These are phyloP conservation scores for Philypnodon macrostomus DNA, from an alignment of 2,797 vertebrate species.

Conservation along the genomic window DNA sequence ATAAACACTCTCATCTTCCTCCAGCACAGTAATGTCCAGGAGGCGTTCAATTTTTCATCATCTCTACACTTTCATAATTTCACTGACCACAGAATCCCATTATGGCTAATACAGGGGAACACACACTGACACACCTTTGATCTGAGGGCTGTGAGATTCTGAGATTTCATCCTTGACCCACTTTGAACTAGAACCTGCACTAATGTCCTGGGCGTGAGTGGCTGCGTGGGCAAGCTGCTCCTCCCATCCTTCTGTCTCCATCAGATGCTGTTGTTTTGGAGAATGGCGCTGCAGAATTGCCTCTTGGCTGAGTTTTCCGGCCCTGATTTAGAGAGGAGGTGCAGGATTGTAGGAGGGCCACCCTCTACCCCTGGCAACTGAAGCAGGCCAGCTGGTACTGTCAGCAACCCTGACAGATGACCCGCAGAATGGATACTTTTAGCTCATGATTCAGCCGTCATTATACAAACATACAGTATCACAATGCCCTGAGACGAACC, in stretches of 20 bases:
- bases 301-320: constrained; percentile 53
- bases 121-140: constrained; percentile 34
- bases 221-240: constrained; percentile 59
- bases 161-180: constrained; percentile 59
- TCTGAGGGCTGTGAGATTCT: constrained; percentile 40
- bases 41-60: constrained; percentile 43
- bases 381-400: constrained; percentile 67
- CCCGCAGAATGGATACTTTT: constrained; percentile 71
- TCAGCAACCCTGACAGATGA: constrained; percentile 67
- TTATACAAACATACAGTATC: constrained; percentile 47
- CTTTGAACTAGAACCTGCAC: constrained; percentile 54
- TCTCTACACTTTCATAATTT: constrained; percentile 48
- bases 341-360: constrained; percentile 56
- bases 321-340: constrained; percentile 53
- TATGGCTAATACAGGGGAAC: constrained; percentile 11
- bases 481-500: constrained; percentile 15
- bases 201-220: constrained; percentile 56
- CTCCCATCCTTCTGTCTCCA: constrained; percentile 67
- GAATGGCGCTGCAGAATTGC: constrained; percentile 38
- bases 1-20: constrained; percentile 34
- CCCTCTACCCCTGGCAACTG: constrained; percentile 68
- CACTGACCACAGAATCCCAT: constrained; percentile 40
- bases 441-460: constrained; percentile 66
- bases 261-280: constrained; percentile 43
- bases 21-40: constrained; percentile 36